Conservation (phyloP, 2,113 vertebrate genomes). For the Catharus fuscescens region DNA sequence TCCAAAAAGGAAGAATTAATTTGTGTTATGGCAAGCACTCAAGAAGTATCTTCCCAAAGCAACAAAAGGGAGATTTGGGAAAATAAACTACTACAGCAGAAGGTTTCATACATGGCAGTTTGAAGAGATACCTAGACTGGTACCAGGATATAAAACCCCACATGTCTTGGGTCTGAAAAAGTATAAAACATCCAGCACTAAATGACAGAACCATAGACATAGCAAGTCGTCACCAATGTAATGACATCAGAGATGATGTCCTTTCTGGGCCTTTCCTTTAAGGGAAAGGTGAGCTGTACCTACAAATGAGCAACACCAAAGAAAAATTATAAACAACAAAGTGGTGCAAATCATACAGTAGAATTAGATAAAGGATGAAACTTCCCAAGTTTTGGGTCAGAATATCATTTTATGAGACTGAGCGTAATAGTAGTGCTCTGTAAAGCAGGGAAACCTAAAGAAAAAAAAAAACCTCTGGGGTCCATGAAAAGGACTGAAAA, state of each 20-base stretch:
- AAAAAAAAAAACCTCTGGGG: neutral
- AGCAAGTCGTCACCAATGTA: neutral
- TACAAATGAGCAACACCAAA: neutral
- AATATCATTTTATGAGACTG: neutral
- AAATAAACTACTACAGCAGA: neutral
- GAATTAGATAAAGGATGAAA: neutral
- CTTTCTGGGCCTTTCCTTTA: neutral
- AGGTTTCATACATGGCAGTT: neutral
- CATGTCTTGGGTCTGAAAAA: neutral
- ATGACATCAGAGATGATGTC: neutral
- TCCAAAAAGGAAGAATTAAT: neutral
- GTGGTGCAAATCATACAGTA: rapidly evolving
- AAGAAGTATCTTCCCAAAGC: neutral
- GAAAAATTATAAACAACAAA: neutral
- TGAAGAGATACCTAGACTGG: neutral
- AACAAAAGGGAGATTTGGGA: neutral
- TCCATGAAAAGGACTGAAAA: neutral
- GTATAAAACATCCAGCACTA: neutral
- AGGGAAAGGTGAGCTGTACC: neutral
- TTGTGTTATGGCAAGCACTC: neutral
- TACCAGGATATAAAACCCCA: neutral
- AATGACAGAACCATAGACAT: neutral
- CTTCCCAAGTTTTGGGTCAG: neutral
- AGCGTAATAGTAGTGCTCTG: neutral
- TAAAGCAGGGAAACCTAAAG: neutral